Base-by-base conservation (phyloP, 2,888 invertebrate species). In the Leptopilina syphax region DNA sequence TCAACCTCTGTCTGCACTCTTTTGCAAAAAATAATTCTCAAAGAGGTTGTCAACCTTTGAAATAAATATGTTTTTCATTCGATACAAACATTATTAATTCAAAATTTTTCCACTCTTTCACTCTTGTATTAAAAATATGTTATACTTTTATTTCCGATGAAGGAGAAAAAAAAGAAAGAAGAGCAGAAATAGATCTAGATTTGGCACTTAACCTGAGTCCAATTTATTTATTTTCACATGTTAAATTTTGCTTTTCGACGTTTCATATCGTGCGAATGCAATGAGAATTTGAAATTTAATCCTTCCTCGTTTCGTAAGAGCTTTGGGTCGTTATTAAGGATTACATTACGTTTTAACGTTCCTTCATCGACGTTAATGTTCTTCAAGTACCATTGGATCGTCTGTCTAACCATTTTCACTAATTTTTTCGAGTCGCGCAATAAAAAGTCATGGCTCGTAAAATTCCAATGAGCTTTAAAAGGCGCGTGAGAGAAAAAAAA, bases 361-460 rank as follows among this genome's bases (percentile, higher is more conserved):
- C 27, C 54, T 70, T 70, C 54, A 70, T 70, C 70, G 70, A 70
- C 70, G 34, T 70, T 70, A 50, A 70, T 70, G 70, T 54, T 54
- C 18, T 57, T 70, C 70, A 54, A 70, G 70, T 70, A 70, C 54
- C 54, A 70, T 27, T 27, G n/a, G 70, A 70, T 70, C 54, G 70
- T 34, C 50, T 57, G 70, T 70, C 70, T 70, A 54, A 70, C 70
- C 54, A 70, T 70, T 50, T 50, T 34, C 27, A 54, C 70, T 70
- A 54, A 70, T 70, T 54, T 70, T 70, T 70, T 70, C 70, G 13
- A 34, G 70, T 54, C 54, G 47, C 50, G 68, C 70, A 70, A 70
- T 70, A 57, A 70, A 70, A 70, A 70, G 70, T 57, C 70, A 34
- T 57, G 70, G 54, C 54, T 70, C 70, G 27, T 70, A 70, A 70